phyloP scores from a whole-genome alignment of 2,888 invertebrate species.

The Craniophora ligustri region DNA sequence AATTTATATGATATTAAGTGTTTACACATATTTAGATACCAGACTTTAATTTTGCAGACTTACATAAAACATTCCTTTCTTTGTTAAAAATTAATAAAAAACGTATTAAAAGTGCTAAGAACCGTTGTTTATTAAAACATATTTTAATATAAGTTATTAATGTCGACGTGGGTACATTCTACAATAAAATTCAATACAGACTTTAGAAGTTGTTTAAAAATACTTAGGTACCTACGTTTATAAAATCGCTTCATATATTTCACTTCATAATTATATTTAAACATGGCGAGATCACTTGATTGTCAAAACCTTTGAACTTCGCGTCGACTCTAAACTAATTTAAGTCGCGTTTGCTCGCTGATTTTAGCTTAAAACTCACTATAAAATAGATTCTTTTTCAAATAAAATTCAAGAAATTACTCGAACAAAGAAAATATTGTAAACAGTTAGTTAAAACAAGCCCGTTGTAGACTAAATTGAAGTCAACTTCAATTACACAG shows the following conservation, averaged over 20 bases:
- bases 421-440: slow-evolving; percentile 38
- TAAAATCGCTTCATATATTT: background rate
- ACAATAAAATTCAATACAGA: background rate
- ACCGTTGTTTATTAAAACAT: background rate
- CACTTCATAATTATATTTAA: slow-evolving; percentile 27
- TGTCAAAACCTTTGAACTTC: slow-evolving; percentile 37
- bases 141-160: background rate
- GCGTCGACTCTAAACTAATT: slow-evolving; percentile 38
- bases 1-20: too few species aligned
- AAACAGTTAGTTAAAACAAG: slow-evolving; percentile 36
- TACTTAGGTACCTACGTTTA: background rate
- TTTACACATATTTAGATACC: too few species aligned
- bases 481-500: slow-evolving; percentile 43
- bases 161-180: background rate
- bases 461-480: slow-evolving; percentile 41
- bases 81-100: background rate
- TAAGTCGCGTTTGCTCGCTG: slow-evolving; percentile 36
- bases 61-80: too few species aligned
- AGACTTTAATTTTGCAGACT: too few species aligned
- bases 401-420: slow-evolving; percentile 39
- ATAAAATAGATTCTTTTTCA: slow-evolving; percentile 22
- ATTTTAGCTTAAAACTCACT: slow-evolving; percentile 27
- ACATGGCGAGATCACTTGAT: slow-evolving; percentile 37
- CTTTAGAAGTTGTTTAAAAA: background rate
- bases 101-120: background rate